These are phyloP conservation scores for Anniella stebbinsi DNA, from an alignment of 2,797 vertebrate genomes.

Conservation along the genomic window DNA sequence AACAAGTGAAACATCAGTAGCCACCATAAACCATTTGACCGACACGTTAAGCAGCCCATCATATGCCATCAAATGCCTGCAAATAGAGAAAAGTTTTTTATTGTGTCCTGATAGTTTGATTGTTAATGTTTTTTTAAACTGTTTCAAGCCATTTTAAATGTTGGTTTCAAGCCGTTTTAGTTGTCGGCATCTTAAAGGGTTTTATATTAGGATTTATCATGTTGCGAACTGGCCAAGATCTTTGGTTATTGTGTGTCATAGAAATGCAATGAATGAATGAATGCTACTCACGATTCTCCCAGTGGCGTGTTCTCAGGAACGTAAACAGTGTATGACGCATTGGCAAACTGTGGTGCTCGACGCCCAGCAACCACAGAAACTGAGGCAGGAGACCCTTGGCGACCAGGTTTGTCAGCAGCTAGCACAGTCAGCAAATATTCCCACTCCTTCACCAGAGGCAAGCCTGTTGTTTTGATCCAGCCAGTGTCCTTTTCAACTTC, in stretches of 20 bases:
- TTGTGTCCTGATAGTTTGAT: too few species aligned
- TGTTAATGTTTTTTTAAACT: too few species aligned
- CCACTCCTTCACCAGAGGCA: conserved; percentile 83
- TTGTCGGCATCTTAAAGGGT: too few species aligned
- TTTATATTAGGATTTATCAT: too few species aligned
- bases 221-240: not conserved
- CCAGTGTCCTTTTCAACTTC: conserved; percentile 88
- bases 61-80: too few species aligned
- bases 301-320: conserved; percentile 84
- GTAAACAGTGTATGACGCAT: conserved; percentile 81
- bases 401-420: conserved; percentile 85
- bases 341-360: conserved; percentile 87
- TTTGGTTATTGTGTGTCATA: not conserved
- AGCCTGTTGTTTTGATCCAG: conserved; percentile 86
- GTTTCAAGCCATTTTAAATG: too few species aligned
- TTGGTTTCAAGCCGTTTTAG: too few species aligned
- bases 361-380: conserved; percentile 86
- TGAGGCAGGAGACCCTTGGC: conserved; percentile 81
- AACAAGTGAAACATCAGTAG: too few species aligned
- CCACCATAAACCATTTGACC: too few species aligned
- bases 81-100: too few species aligned
- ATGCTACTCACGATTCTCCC: conserved; percentile 85
- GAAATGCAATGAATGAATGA: not conserved
- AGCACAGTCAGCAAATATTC: conserved; percentile 88
- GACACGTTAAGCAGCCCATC: too few species aligned